A percentile compares a stretch with the other conserved stretches of the same genome.
These are phyloP conservation scores for Mycetomoellerius zeteki DNA, from an alignment of 1,140 invertebrate genomes.

Conservation along the genomic window DNA sequence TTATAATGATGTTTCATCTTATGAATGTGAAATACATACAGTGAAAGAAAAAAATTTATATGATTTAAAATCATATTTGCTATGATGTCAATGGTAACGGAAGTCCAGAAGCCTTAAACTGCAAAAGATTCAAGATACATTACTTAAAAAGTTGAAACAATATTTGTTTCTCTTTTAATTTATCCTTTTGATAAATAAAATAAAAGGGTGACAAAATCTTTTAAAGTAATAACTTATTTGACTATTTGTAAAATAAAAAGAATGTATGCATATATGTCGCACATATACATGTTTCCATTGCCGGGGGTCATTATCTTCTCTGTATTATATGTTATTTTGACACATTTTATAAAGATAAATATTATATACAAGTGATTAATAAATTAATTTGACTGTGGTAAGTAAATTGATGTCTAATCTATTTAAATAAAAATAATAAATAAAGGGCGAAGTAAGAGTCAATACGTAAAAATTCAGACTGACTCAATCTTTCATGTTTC, in stretches of 20 bases:
- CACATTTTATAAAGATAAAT: conserved; percentile 45
- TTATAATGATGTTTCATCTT: not conserved
- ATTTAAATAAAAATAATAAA: no score
- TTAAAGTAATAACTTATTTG: not conserved
- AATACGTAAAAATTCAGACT: no score
- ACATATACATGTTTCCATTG: conserved; percentile 75
- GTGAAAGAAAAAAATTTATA: conserved; percentile 1
- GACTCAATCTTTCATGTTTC: no score
- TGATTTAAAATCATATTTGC: not conserved
- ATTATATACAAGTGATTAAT: conserved; percentile 64
- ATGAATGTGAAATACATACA: conserved; percentile 7
- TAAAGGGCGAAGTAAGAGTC: no score
- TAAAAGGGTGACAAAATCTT: not conserved
- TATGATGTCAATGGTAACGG: not conserved
- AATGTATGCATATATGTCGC: conserved; percentile 51
- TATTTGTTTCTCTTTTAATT: conserved; percentile 15
- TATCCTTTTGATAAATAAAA: not conserved
- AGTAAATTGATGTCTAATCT: conserved; percentile 65
- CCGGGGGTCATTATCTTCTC: conserved; percentile 86
- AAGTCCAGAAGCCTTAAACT: not conserved
- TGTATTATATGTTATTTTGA: conserved; percentile 76
- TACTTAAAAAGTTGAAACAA: not conserved
- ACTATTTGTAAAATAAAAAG: conserved; percentile 32
- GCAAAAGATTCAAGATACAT: not conserved
- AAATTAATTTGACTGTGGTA: conserved; percentile 67